Percentiles rank a stretch among this genome's conserved stretches.
These are phyloP conservation scores for Eupithecia subumbrata DNA, from an alignment of 2,888 invertebrate genomes.

Conservation along the genomic window DNA sequence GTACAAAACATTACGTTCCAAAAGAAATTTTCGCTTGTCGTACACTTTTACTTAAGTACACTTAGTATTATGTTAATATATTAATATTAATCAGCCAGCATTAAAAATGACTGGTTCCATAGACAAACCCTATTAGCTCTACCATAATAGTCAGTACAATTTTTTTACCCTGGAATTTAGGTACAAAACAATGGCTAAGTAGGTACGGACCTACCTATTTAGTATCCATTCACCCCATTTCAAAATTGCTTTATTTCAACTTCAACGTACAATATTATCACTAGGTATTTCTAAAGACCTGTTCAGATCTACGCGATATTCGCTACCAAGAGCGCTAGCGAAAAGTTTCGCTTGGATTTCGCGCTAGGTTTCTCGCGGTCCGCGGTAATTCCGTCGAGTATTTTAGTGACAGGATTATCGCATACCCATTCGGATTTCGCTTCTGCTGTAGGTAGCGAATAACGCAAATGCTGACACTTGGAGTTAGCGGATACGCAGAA, in stretches of 20 bases:
- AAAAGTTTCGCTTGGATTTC: no score
- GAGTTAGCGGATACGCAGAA: not conserved
- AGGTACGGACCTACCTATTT: no score
- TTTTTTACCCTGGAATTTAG: not conserved
- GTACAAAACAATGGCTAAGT: not conserved
- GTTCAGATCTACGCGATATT: no score
- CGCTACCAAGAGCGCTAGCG: no score
- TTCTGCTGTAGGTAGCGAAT: no score
- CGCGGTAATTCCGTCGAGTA: no score
- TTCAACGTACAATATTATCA: not conserved
- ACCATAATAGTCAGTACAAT: not conserved
- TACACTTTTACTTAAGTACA: constrained; percentile 47
- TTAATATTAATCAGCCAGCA: constrained; percentile 41
- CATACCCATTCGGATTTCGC: no score
- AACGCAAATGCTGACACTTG: no score
- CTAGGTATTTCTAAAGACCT: not conserved
- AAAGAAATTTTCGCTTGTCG: constrained; percentile 64
- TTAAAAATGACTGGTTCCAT: constrained; percentile 2
- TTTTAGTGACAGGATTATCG: no score
- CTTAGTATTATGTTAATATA: constrained; percentile 44
- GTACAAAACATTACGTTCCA: constrained; percentile 57
- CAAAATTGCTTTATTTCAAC: no score
- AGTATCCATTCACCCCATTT: no score
- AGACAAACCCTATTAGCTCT: not conserved
- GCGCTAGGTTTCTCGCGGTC: no score